Base-by-base conservation (phyloP, 2,797 vertebrate genomes). In the Staurois parvus region DNA sequence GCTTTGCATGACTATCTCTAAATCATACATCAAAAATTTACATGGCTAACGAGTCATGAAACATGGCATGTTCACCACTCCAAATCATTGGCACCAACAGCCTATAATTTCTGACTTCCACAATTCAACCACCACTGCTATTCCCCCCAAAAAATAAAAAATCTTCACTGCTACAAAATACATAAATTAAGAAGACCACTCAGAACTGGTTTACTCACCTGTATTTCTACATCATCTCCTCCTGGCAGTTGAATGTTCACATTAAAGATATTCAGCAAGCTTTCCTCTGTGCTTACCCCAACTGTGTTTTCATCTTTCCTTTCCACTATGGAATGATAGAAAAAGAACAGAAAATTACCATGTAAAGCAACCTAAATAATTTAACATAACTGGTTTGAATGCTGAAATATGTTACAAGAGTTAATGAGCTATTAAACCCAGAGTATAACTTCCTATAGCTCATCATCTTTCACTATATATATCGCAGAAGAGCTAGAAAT, bases 161-260 rank as follows among this genome's bases (percentile, higher is more conserved):
- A 52, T 52, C 17, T 52, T 19, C 17, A 52, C 29, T 34, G 30
- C 7, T 26, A 28, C 21, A 74, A 17, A 74, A 7, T n/a, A 29
- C 2, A 79, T 28, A 29, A 13, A 32, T 62, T 21, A 52, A 30
- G 12, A 12, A 2, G 42, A 70, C 12, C 7, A 72, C 34, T 74
- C 5, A 21, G 17, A 56, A 56, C 21, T 37, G 12, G 30, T 6
- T n/a, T 40, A n/a, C 72, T 75, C 90, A 96, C 96, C 94, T 95
- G 94, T 83, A 96, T 80, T 90, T 96, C 96, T 90, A 96, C 95
- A 0, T 92, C 32, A 76, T 96, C 96, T 1, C 95, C 88, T 85
- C 95, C 95, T 21, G 94, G 93, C 32, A 95, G 94, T 85, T 96
- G 95, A 88, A 96, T 91, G 91, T 95, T 96, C 82, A 96, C 92